phyloP scores from a whole-genome alignment of 1,140 invertebrate genomes.

The Aphelenchoides besseyi region DNA sequence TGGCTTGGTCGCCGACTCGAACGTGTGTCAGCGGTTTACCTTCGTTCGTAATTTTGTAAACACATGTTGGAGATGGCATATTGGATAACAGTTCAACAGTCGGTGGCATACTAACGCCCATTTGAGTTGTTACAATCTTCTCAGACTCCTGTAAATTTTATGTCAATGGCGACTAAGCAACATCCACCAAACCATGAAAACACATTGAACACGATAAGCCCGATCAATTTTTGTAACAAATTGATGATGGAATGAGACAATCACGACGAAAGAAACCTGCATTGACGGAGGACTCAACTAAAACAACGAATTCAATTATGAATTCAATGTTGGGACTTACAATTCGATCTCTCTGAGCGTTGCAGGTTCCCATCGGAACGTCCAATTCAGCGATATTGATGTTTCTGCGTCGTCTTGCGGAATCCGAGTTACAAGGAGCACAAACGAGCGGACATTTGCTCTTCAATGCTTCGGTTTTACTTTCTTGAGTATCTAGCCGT shows the following conservation, averaged over 20 bases:
- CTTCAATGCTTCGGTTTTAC: not conserved
- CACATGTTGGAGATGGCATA: constrained; percentile 28
- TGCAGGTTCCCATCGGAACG: constrained; percentile 38
- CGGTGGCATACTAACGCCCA: constrained; percentile 33
- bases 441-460: constrained; percentile 29
- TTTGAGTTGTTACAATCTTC: constrained; percentile 19
- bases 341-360: constrained; percentile 40
- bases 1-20: constrained; percentile 32
- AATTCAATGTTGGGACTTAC: constrained; percentile 22
- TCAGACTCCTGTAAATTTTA: constrained; percentile 31
- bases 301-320: not conserved
- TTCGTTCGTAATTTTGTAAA: constrained; percentile 25
- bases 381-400: constrained; percentile 32
- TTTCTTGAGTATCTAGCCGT: not conserved
- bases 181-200: constrained; percentile 19
- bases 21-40: constrained; percentile 30
- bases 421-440: constrained; percentile 35
- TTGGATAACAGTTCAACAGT: not conserved
- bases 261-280: constrained; percentile 34
- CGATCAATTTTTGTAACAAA: constrained; percentile 35
- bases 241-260: constrained; percentile 35
- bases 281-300: constrained; percentile 35
- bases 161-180: no score
- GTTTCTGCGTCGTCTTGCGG: constrained; percentile 10
- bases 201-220: constrained; percentile 25